Evolutionary conservation across 1,140 invertebrate species (phyloP), one percentile per base, ranked within the genome.

Genomic region (Nomia melanderi): DNA sequence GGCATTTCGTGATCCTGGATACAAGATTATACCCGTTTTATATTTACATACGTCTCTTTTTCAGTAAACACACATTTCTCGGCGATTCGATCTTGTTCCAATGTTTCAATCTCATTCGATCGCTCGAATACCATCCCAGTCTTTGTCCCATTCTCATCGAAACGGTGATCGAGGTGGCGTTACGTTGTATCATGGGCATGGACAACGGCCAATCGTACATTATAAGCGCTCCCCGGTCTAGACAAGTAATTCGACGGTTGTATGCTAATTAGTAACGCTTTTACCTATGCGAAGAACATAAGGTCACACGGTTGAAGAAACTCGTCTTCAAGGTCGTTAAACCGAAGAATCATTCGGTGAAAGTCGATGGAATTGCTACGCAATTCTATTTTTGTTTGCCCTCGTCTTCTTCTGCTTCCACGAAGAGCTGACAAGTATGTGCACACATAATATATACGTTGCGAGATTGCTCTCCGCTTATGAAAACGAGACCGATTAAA

Each of bases 311-410:
- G 20, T 9, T 14, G 1, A 0, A n/a, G n/a, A n/a, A 2, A 17
- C 1, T 70, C 20, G 1, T 44, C 14, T 25, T 47, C 27, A 60
- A 71, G 39, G 56, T 8, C 9, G 14, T 33, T 23, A 17, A 44
- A 41, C n/a, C 23, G 2, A 7, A 60, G 20, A 44, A 70, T 57
- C 53, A 20, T 29, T 31, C 4, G 23, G 69, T 47, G 69, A 71
- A 71, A 60, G 69, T n/a, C 6, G 27, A 31, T 31, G 41, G 14
- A 17, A 4, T 9, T 14, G 8, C n/a, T 1, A 27, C 5, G 12
- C 7, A 0, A 7, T 12, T 5, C 47, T 5, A n/a, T 33, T 53
- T 17, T 44, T 44, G 14, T 20, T 44, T 17, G 14, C 3, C 39
- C 14, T 41, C 2, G 1, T 9, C 39, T 14, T 5, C 41, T 44